Percentiles rank a stretch among this genome's conserved stretches.
Conservation (phyloP, 2,888 invertebrate genomes). For the Agriopis leucophaearia region DNA sequence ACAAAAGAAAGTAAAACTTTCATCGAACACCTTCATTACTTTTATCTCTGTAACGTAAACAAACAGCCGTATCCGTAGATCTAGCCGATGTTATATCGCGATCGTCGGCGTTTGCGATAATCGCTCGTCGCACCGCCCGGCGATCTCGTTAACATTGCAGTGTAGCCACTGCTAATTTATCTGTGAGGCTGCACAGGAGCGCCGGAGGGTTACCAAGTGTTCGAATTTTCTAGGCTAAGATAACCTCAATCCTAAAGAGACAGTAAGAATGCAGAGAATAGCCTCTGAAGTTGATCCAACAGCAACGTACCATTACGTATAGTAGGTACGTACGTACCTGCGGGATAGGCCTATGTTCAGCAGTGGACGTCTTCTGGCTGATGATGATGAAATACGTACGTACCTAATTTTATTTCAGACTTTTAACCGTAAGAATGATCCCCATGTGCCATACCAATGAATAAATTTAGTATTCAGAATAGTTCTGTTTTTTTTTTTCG, state of each 20-base stretch:
- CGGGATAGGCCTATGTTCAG: no score
- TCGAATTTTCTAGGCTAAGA: background rate
- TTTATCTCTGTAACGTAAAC: conserved; percentile 9
- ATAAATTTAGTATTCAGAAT: no score
- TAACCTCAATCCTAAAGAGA: background rate
- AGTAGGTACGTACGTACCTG: no score
- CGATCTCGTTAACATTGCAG: conserved; percentile 20
- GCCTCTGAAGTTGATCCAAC: no score
- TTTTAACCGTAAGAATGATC: no score
- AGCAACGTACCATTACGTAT: background rate
- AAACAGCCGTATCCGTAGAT: conserved; percentile 13
- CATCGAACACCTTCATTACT: conserved; percentile 10
- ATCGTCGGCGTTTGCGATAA: conserved; percentile 8
- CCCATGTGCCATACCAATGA: no score
- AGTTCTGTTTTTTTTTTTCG: no score
- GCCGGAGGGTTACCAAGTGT: background rate
- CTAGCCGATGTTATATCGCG: conserved; percentile 9
- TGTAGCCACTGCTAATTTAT: conserved; percentile 43
- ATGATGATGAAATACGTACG: no score
- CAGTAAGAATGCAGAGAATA: background rate
- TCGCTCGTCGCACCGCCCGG: conserved; percentile 5
- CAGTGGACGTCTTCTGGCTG: no score
- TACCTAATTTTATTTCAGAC: no score
- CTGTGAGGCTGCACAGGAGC: conserved; percentile 40
- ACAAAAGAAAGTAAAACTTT: background rate